Percentiles rank a stretch among this genome's conserved stretches.
Evolutionary conservation across 1,140 invertebrate species (phyloP).

Genomic region (Apis mellifera): Amel_HAv3.1 CM009940.2:7620001-7620500

Average conservation of each 20-base stretch:
- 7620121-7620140: background rate
- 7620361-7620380: constrained; percentile 17
- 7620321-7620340: background rate
- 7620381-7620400: constrained; percentile 22
- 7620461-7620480: constrained; percentile 17
- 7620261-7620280: background rate
- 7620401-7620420: constrained; percentile 11
- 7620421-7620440: constrained; percentile 26
- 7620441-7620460: constrained; percentile 28
- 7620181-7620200: constrained; percentile 25
- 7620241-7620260: constrained; percentile 3
- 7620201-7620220: constrained; percentile 36
- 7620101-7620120: background rate
- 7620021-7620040: too few species aligned
- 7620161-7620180: constrained; percentile 21
- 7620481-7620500: background rate
- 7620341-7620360: background rate
- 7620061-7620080: constrained; percentile 10
- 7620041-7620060: too few species aligned
- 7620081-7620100: background rate
- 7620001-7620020: too few species aligned
- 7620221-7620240: constrained; percentile 30
- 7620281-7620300: constrained; percentile 10
- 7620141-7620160: background rate
- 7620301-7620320: background rate